These are phyloP conservation scores for Psophia crepitans DNA, from an alignment of 2,113 vertebrate genomes.

Conservation along the genomic window DNA sequence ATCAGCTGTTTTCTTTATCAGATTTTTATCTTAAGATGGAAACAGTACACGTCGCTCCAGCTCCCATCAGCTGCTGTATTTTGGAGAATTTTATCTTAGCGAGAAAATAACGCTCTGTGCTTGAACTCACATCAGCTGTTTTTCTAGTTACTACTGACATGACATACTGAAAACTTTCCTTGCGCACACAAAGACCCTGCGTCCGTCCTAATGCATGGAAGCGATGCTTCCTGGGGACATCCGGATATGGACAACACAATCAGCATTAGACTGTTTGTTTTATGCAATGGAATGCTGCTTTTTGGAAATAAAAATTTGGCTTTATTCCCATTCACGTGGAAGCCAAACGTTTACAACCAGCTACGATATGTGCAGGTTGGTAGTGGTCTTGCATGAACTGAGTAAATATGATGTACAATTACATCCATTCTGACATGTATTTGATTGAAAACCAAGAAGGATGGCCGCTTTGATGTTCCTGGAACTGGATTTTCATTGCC, in stretches of 20 bases:
- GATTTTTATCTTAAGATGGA: conserved; percentile 63
- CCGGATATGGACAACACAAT: not conserved
- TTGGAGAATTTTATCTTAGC: conserved; percentile 12
- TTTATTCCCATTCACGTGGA: not conserved
- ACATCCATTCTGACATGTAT: not conserved
- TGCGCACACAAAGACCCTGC: not conserved
- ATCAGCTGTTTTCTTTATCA: conserved; percentile 64
- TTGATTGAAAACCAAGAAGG: conserved; percentile 10
- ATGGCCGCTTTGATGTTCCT: not conserved
- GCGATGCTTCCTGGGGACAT: conserved; percentile 36
- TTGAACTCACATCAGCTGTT: conserved; percentile 40
- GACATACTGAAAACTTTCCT: conserved; percentile 13
- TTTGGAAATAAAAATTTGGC: not conserved
- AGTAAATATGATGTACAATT: not conserved
- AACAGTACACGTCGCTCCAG: conserved; percentile 7
- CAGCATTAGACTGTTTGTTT: not conserved
- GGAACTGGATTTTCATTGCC: conserved; percentile 9
- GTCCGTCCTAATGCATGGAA: not conserved
- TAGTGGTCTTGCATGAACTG: not conserved
- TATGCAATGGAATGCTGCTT: not conserved
- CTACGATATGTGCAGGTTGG: not conserved
- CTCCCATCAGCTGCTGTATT: conserved; percentile 21
- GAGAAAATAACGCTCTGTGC: not conserved
- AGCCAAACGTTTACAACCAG: not conserved
- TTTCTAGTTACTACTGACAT: conserved; percentile 27